Evolutionary conservation across 2,113 vertebrate genomes (phyloP).

Genomic region (Plectropomus leopardus): DNA sequence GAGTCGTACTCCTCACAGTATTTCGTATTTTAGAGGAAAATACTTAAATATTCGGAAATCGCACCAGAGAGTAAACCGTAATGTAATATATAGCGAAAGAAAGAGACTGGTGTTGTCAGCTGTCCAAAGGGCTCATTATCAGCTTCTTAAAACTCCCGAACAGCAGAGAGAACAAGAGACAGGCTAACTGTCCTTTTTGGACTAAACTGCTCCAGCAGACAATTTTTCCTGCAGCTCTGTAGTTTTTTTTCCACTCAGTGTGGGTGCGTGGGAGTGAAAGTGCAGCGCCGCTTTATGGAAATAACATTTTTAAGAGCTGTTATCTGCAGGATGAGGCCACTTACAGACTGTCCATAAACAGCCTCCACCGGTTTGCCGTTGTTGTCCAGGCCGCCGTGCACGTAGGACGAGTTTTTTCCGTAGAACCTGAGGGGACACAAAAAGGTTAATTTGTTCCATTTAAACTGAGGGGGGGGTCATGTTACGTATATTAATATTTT

Average conservation of each 20-base stretch:
- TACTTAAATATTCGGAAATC: not conserved
- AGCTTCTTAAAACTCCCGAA: not conserved
- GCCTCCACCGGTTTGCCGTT: slow-evolving; percentile 96
- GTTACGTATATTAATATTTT: not conserved
- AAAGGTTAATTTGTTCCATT: not conserved
- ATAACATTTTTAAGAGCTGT: not conserved
- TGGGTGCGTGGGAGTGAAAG: slow-evolving; percentile 6
- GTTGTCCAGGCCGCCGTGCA: slow-evolving; percentile 95
- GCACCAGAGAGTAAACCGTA: not conserved
- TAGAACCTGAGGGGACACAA: slow-evolving; percentile 89
- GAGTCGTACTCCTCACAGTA: too few species aligned
- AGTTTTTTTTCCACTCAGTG: not conserved
- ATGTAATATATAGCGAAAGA: too few species aligned
- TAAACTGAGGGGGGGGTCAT: not conserved
- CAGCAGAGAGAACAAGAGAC: not conserved
- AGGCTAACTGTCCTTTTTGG: not conserved
- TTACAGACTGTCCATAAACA: slow-evolving; percentile 95
- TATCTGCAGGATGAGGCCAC: slow-evolving; percentile 46
- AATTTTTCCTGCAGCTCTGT: slow-evolving; percentile 1
- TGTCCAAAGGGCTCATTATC: not conserved
- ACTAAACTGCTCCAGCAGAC: not conserved
- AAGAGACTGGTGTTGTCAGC: not conserved
- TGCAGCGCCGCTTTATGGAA: not conserved
- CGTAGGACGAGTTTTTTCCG: slow-evolving; percentile 98
- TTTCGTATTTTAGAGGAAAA: not conserved